Evolutionary conservation across 2,888 invertebrate species (phyloP), one percentile per base, ranked within the genome.

Genomic region (Drymonia ruficornis): DNA sequence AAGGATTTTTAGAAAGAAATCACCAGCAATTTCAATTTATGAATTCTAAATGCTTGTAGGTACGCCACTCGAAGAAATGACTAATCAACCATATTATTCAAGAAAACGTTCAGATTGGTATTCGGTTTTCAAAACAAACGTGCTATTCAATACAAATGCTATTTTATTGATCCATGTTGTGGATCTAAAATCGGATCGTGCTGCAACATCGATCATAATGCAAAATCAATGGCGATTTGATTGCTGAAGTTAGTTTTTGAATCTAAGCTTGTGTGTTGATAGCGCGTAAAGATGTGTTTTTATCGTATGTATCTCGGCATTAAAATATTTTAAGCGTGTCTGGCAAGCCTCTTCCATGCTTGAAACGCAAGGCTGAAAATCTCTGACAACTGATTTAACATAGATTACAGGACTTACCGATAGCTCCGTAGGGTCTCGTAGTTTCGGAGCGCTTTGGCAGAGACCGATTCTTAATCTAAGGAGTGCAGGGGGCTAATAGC

Each of bases 71-170:
- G 19, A 51, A 51, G 54, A 55, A 50, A 62, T 77, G 73, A 77
- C 63, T 76, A 78, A 80, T 74, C 67, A 66, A 55, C 56, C 55
- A 53, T 57, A 65, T 67, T 70, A 65, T 71, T 75, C 67, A 70
- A 72, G 74, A 72, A 80, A 78, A 72, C 67, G 61, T 61, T 68
- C 65, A 65, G 65, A 65, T 75, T 63, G 64, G 66, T 56, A 70
- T 76, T 70, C 62, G 66, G 59, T 77, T 77, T 75, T 65, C 71
- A 82, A 75, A 83, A 83, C 84, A 84, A 78, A 74, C 77, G 72
- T 76, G 75, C 64, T 69, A 68, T 75, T 74, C 67, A 70, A 66
- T 72, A 69, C 70, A 70, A 79, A 73, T 57, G 59, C 74, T 68
- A 75, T 69, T 75, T 73, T 73, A 78, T 77, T 71, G 68, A 56